A percentile compares a stretch with the other conserved stretches of the same genome.
Conservation (phyloP, 1,140 invertebrate species). For the Ceratosolen solmsi region DNA sequence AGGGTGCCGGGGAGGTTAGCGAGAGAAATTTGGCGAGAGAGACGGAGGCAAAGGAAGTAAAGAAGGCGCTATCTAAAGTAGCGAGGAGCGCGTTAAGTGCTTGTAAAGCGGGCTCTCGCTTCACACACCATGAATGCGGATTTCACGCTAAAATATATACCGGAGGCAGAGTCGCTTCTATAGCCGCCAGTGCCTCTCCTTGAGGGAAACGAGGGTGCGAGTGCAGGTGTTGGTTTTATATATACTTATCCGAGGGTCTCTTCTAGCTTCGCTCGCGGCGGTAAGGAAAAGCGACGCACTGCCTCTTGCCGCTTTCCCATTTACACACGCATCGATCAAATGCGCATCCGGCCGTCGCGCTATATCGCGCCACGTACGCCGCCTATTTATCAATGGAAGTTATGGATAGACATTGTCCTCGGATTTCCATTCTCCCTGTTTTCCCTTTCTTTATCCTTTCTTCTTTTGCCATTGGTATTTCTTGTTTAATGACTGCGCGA, state of each 20-base stretch:
- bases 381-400: conserved; percentile 3
- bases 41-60: background rate
- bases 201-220: conserved; percentile 2
- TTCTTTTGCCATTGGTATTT: no score
- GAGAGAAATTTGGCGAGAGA: background rate
- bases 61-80: conserved; percentile 6
- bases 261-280: background rate
- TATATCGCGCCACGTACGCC: background rate
- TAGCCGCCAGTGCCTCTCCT: background rate
- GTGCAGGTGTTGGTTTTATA: conserved; percentile 18
- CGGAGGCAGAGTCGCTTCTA: background rate
- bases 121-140: conserved; percentile 31
- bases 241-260: background rate
- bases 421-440: background rate
- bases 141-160: conserved; percentile 35
- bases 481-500: no score
- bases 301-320: conserved; percentile 7
- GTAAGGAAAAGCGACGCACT: background rate
- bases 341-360: background rate
- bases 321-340: conserved; percentile 13
- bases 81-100: conserved; percentile 39
- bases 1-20: no score
- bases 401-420: background rate
- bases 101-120: conserved; percentile 32
- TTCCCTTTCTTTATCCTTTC: no score